Evolutionary conservation across 2,888 invertebrate species (phyloP).

Genomic region (Leptinotarsa peninsularis): DNA sequence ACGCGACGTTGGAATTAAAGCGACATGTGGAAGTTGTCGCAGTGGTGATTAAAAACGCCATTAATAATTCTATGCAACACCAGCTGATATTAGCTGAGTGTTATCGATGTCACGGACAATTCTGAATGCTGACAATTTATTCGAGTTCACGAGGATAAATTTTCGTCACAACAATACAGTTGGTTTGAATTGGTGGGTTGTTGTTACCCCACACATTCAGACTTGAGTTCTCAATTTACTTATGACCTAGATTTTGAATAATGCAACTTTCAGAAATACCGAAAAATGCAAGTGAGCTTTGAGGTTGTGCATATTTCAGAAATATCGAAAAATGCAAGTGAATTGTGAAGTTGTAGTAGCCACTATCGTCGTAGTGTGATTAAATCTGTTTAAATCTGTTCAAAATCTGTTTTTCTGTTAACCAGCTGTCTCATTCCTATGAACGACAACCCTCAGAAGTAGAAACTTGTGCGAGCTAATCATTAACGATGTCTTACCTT

Average conservation of each 20-base stretch:
- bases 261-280: too few species aligned
- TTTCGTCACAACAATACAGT: background rate
- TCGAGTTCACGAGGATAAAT: constrained; percentile 11
- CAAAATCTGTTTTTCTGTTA: too few species aligned
- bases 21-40: constrained; percentile 38
- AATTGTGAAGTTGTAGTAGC: too few species aligned
- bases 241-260: background rate
- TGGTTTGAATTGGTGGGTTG: background rate
- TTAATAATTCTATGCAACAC: constrained; percentile 33
- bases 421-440: too few species aligned
- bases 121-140: constrained; percentile 30
- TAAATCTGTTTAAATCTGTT: too few species aligned
- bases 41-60: constrained; percentile 37
- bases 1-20: constrained; percentile 31
- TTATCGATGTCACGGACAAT: constrained; percentile 38
- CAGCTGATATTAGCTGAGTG: constrained; percentile 36
- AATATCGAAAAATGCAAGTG: too few species aligned
- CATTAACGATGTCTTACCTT: too few species aligned
- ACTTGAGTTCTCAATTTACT: background rate
- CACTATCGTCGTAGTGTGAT: too few species aligned
- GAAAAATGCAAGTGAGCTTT: too few species aligned
- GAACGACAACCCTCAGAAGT: too few species aligned
- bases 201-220: background rate
- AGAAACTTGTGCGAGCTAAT: too few species aligned
- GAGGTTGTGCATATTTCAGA: too few species aligned